phyloP scores from a whole-genome alignment of 2,888 invertebrate genomes.

The Synanthedon andrenaeformis region DNA sequence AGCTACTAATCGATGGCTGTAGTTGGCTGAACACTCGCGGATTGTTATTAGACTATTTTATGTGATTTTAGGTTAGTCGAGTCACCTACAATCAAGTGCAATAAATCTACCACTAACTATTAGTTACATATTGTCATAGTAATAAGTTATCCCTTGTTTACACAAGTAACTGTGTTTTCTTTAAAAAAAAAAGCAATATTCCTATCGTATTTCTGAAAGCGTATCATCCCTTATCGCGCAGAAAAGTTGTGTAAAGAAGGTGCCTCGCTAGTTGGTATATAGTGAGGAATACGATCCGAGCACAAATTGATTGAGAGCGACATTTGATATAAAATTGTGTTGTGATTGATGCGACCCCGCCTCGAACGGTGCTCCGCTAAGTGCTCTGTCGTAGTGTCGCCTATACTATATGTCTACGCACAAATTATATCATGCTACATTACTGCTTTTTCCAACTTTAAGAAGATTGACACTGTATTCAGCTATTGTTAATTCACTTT shows the following conservation, averaged over 20 bases:
- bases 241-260: slow-evolving; percentile 16
- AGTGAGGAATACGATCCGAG: slow-evolving; percentile 57
- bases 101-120: no score
- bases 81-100: no score
- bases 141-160: no score
- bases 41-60: no score
- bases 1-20: no score
- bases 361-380: slow-evolving; percentile 52
- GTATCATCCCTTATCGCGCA: slow-evolving; percentile 3
- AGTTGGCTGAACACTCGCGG: no score
- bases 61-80: no score
- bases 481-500: no score
- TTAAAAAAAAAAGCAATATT: slow-evolving; percentile 3
- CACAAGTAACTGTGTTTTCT: not conserved
- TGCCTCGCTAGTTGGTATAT: slow-evolving; percentile 33
- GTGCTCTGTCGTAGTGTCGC: slow-evolving; percentile 59
- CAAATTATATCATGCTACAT: not conserved
- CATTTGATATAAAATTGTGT: slow-evolving; percentile 71
- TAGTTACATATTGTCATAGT: no score
- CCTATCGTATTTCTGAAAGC: slow-evolving; percentile 4
- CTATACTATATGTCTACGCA: slow-evolving; percentile 20
- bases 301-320: slow-evolving; percentile 70
- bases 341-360: slow-evolving; percentile 67
- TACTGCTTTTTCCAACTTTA: not conserved
- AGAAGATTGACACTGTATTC: not conserved